Evolutionary conservation across 2,113 vertebrate genomes (phyloP).

Genomic region (Heterotis niloticus): DNA sequence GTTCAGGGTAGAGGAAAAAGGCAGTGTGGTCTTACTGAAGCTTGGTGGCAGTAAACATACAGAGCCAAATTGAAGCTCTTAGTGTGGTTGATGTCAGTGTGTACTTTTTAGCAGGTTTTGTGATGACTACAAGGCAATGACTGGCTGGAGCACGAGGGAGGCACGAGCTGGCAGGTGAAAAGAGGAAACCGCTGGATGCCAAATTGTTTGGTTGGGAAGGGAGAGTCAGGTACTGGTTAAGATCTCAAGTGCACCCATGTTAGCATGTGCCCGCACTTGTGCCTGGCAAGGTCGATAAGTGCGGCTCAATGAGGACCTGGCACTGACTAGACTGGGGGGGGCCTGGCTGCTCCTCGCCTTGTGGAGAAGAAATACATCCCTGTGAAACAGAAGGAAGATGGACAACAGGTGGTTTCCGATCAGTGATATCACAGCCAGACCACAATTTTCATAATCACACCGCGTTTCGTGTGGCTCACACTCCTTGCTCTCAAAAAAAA

Average conservation of each 20-base stretch:
- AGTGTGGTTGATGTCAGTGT: not conserved
- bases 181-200: conserved; percentile 30
- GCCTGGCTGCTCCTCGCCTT: conserved; percentile 23
- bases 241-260: not conserved
- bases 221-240: conserved; percentile 22
- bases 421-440: not conserved
- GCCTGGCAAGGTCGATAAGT: conserved; percentile 52
- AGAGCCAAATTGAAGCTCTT: not conserved
- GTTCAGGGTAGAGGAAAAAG: conserved; percentile 36
- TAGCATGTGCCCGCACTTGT: conserved; percentile 48
- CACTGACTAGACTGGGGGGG: conserved; percentile 45
- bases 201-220: not conserved
- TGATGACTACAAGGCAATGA: not conserved
- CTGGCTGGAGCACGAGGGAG: not conserved
- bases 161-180: conserved; percentile 28
- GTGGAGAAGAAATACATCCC: conserved; percentile 19
- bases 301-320: conserved; percentile 64
- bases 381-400: conserved; percentile 15
- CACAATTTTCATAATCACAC: too few species aligned
- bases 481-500: too few species aligned
- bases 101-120: conserved; percentile 17
- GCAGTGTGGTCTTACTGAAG: not conserved
- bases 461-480: too few species aligned
- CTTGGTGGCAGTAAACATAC: not conserved
- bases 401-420: conserved; percentile 2